phyloP scores from a whole-genome alignment of 2,113 vertebrate species.

The Nibea albiflora region DNA sequence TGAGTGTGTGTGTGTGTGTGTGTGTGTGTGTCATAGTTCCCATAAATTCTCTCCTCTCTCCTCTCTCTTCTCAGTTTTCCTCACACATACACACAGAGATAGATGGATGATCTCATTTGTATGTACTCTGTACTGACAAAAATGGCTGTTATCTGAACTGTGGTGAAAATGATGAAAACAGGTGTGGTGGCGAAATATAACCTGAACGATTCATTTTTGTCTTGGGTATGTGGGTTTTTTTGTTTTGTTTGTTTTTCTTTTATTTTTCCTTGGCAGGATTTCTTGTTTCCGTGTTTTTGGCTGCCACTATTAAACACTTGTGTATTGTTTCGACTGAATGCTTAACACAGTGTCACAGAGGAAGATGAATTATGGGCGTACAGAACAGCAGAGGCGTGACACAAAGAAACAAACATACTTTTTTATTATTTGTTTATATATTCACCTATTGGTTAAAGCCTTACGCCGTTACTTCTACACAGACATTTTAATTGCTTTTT shows the following conservation, averaged over 20 bases:
- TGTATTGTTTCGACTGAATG: slow-evolving; percentile 26
- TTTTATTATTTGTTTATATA: neutral
- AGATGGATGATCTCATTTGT: slow-evolving; percentile 47
- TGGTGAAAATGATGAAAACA: slow-evolving; percentile 38
- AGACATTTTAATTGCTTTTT: neutral
- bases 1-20: slow-evolving; percentile 21
- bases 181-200: neutral
- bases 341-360: slow-evolving; percentile 20
- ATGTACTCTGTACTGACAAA: slow-evolving; percentile 26
- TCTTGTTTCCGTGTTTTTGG: neutral
- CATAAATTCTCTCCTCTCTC: slow-evolving; percentile 43
- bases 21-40: neutral
- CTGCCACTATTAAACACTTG: slow-evolving; percentile 7
- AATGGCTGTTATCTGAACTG: slow-evolving; percentile 34
- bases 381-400: neutral
- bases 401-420: neutral
- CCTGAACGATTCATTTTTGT: slow-evolving; percentile 26
- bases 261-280: neutral
- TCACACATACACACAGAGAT: slow-evolving; percentile 1
- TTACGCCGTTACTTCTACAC: neutral
- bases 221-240: neutral
- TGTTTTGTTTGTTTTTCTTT: neutral
- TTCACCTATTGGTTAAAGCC: neutral
- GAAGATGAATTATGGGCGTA: slow-evolving; percentile 30
- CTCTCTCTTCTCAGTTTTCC: slow-evolving; percentile 21